Percentiles rank a stretch among this genome's conserved stretches.
These are phyloP conservation scores for Apomyelois bistriatella DNA, from an alignment of 2,888 invertebrate genomes.

Conservation along the genomic window DNA sequence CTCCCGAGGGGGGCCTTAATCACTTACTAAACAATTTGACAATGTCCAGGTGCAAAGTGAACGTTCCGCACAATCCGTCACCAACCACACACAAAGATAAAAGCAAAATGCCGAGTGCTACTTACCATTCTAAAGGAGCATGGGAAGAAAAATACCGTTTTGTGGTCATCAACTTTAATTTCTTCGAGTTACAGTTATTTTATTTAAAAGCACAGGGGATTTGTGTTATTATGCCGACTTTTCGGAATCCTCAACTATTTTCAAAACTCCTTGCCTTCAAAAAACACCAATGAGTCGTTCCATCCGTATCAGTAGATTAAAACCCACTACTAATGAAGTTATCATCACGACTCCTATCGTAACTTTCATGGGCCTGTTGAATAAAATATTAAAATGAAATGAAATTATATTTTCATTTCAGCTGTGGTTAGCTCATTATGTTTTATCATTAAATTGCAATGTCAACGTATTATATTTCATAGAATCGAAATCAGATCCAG, in stretches of 20 bases:
- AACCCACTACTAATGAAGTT: slow-evolving; percentile 55
- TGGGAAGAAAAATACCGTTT: slow-evolving; percentile 9
- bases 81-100: slow-evolving; percentile 24
- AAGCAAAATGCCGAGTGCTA: slow-evolving; percentile 32
- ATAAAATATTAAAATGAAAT: neutral
- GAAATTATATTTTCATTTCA: too few relatives aligned
- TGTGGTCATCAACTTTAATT: slow-evolving; percentile 6
- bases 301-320: slow-evolving; percentile 53
- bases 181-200: neutral
- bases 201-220: neutral
- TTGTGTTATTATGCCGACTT: neutral
- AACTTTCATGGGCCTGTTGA: slow-evolving; percentile 67
- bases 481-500: too few relatives aligned
- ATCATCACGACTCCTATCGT: slow-evolving; percentile 61
- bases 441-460: too few relatives aligned
- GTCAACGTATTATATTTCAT: too few relatives aligned
- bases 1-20: slow-evolving; percentile 45
- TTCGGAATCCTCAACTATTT: neutral
- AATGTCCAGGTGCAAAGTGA: slow-evolving; percentile 45
- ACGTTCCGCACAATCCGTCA: slow-evolving; percentile 47
- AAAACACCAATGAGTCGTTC: slow-evolving; percentile 41
- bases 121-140: neutral
- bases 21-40: slow-evolving; percentile 49
- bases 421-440: too few relatives aligned
- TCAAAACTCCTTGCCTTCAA: slow-evolving; percentile 5